These are phyloP conservation scores for Caenorhabditis briggsae DNA, from an alignment of 1,140 invertebrate species.

Conservation along the genomic window DNA sequence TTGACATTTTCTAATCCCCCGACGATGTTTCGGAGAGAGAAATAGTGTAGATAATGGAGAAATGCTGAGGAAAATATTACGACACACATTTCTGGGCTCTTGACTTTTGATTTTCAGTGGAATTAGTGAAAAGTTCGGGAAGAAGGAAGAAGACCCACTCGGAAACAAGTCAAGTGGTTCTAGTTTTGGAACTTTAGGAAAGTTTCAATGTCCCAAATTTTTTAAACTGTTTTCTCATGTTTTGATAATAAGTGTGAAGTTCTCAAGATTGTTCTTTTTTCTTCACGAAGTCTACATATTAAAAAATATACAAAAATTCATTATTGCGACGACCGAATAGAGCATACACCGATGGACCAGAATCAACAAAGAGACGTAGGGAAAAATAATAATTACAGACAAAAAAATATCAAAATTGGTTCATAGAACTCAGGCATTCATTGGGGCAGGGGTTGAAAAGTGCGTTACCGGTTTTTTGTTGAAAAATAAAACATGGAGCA, in stretches of 20 bases:
- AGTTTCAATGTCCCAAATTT: no score
- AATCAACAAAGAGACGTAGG: neutral
- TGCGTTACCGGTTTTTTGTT: neutral
- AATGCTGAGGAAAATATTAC: constrained; percentile 14
- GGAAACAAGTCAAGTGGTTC: constrained; percentile 46
- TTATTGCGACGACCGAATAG: constrained; percentile 17
- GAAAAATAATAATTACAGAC: constrained; percentile 13
- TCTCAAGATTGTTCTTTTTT: neutral
- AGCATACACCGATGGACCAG: constrained; percentile 49
- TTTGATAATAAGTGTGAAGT: no score
- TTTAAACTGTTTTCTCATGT: no score
- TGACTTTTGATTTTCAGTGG: constrained; percentile 41
- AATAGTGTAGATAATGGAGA: neutral
- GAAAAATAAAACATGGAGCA: neutral
- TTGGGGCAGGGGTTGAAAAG: neutral
- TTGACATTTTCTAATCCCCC: constrained; percentile 35
- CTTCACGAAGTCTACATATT: neutral
- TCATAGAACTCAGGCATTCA: constrained; percentile 33
- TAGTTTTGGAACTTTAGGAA: no score
- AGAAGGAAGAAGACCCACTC: neutral
- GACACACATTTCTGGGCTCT: constrained; percentile 3
- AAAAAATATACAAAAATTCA: neutral
- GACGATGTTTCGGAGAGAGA: neutral
- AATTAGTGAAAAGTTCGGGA: constrained; percentile 21
- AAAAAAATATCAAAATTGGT: neutral